A percentile compares a stretch with the other conserved stretches of the same genome.
phyloP scores from a whole-genome alignment of 2,113 vertebrate species.

The Percina caprodes region DNA sequence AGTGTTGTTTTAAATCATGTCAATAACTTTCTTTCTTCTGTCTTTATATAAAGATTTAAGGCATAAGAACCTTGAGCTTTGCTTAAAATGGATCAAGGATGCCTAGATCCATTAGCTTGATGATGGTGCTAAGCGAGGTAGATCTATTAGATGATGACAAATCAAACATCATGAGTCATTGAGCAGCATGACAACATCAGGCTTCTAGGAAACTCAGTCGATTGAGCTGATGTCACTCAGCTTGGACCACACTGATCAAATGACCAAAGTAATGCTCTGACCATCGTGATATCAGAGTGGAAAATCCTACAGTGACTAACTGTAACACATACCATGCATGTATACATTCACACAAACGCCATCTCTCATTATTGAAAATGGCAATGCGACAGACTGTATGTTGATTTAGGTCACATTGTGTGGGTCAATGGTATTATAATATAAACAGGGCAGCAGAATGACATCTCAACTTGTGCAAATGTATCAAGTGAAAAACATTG shows the following conservation, averaged over 20 bases:
- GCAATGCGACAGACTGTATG: conserved; percentile 12
- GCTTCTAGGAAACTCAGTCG: conserved; percentile 68
- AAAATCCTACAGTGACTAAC: conserved; percentile 21
- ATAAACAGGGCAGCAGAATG: conserved; percentile 3
- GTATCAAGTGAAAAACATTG: conserved; percentile 28
- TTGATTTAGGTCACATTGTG: conserved; percentile 22
- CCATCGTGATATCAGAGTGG: conserved; percentile 19
- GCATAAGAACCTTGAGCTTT: conserved; percentile 53
- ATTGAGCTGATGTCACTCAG: conserved; percentile 63
- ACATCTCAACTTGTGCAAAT: conserved; percentile 30
- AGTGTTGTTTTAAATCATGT: conserved; percentile 32
- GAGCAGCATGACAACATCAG: conserved; percentile 58
- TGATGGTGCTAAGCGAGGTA: conserved; percentile 48
- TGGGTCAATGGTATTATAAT: background rate
- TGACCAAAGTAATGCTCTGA: conserved; percentile 48
- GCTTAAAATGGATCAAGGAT: conserved; percentile 56
- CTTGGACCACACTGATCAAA: conserved; percentile 61
- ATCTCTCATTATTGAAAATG: background rate
- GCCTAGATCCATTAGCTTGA: conserved; percentile 61
- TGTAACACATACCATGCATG: background rate
- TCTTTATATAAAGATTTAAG: conserved; percentile 19
- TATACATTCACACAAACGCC: background rate
- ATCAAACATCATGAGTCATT: conserved; percentile 68
- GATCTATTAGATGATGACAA: conserved; percentile 70
- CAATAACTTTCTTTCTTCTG: background rate